Evolutionary conservation across 2,888 invertebrate species (phyloP), one percentile per base, ranked within the genome.

Genomic region (Trichogramma evanescens): DNA sequence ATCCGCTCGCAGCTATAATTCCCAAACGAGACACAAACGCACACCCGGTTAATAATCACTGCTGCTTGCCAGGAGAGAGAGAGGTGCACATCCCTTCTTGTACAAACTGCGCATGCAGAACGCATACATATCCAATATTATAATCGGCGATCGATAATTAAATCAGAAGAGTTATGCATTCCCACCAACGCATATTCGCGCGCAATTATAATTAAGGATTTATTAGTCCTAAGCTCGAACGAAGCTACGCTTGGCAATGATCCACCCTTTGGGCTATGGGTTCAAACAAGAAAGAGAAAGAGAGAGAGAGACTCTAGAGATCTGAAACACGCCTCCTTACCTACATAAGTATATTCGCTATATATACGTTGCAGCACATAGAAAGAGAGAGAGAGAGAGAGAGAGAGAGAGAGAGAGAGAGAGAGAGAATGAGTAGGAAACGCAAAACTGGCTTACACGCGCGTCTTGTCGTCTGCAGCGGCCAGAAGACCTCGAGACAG

Each of bases 121-220:
- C 5, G 54, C 52, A 6, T 56, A n/a, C 54, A 38, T 42, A 57
- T 61, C 56, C 58, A 65, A 61, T 66, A 69, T 70, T 69, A 72
- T 68, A 68, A 68, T 67, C 68, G 66, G 68, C 69, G 72, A 75
- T 74, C 71, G 71, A 72, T 76, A 77, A 77, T 77, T 77, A 75
- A 77, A 77, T 75, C 73, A 71, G 68, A 9, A 71, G 71, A 76
- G 72, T 74, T 75, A 77, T 13, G 13, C 13, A 13, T 77, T 76
- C 76, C 69, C 73, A 73, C 76, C 76, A 13, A 76, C 76, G 76
- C 76, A 74, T 13, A 13, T 46, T 71, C 72, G 2, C 70, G 69
- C 74, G 74, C 75, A 77, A 77, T 77, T 77, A 76, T 77, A 77
- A 77, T 77, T 77, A 77, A 77, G 75, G 76, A 77, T 77, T 77